Base-by-base conservation (phyloP, 2,888 invertebrate species). In the Rhingia rostrata region DNA sequence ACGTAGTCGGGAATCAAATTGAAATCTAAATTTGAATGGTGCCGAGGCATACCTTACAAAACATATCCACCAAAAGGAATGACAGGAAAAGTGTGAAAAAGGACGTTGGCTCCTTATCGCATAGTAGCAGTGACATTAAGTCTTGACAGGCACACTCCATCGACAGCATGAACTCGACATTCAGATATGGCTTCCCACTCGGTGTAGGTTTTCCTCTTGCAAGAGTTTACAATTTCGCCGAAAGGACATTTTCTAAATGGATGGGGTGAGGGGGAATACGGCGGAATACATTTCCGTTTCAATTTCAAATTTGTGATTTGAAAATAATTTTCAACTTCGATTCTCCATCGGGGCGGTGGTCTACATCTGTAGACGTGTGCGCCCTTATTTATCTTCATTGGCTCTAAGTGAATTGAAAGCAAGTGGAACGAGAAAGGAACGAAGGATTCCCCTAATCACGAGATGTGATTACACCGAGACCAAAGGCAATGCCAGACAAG, bases 231-330 rank as follows among this genome's bases (percentile, higher is more conserved):
- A 22, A 5, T 32, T 30, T 35, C 30, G 45, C 6, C 22, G 35
- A 54, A 45, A 45, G 30, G 22, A 41, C 41, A 41, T 49, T 58
- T 30, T 33, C 33, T 32, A 9, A 64, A 64, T 53, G 61, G 53
- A 82, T 54, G 53, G 45, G 47, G 6, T 14, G 4, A 14, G 51
- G 14, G 22, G 56, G 45, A 33, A 63, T 53, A 64, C 83, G 74
- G 69, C 72, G 54, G 72, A 60, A 54, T 41, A 22, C 56, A 51
- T 79, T 74, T 49, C 74, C 72, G 51, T 45, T 56, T 51, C 78
- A 83, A 74, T 80, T 80, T 67, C 67, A 74, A 69, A 67, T 78
- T 79, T 39, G 73, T 69, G 79, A 83, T 83, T 83, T 78, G 78
- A 73, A 83, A 83, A 83, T 83, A 78, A 83, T 78, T 83, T 67